phyloP scores from a whole-genome alignment of 2,113 vertebrate genomes.

The Hymenochirus boettgeri region DNA sequence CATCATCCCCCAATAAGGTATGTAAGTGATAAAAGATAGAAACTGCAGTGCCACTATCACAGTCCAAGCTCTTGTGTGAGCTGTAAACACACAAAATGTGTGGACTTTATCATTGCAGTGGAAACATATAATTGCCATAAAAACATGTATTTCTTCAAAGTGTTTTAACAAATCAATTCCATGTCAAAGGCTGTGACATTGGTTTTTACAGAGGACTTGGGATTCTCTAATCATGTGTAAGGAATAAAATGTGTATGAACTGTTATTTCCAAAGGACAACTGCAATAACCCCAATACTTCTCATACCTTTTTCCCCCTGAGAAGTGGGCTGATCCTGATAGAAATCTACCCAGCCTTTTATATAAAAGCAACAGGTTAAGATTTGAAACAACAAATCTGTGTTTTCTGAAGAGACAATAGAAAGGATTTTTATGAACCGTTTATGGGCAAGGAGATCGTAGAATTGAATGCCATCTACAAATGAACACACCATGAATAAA shows the following conservation, averaged over 20 bases:
- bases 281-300: neutral
- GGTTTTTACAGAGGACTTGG: neutral
- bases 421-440: slow-evolving; percentile 6
- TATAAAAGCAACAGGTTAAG: neutral
- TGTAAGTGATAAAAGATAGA: neutral
- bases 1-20: neutral
- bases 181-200: neutral
- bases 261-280: neutral
- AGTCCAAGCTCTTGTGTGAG: slow-evolving; percentile 3
- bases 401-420: neutral
- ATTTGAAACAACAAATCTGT: slow-evolving; percentile 6
- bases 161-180: no score
- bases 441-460: neutral
- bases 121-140: slow-evolving; percentile 13
- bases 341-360: neutral
- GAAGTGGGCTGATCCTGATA: no score
- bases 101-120: slow-evolving; percentile 34
- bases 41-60: slow-evolving; percentile 2
- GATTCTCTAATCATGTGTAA: no score
- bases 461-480: slow-evolving; percentile 10
- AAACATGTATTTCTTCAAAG: neutral
- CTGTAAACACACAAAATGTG: neutral
- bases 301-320: neutral
- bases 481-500: slow-evolving; percentile 28
- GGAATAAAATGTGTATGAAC: slow-evolving; percentile 4